Evolutionary conservation across 2,113 vertebrate species (phyloP).

Genomic region (Oreochromis aureus): DNA sequence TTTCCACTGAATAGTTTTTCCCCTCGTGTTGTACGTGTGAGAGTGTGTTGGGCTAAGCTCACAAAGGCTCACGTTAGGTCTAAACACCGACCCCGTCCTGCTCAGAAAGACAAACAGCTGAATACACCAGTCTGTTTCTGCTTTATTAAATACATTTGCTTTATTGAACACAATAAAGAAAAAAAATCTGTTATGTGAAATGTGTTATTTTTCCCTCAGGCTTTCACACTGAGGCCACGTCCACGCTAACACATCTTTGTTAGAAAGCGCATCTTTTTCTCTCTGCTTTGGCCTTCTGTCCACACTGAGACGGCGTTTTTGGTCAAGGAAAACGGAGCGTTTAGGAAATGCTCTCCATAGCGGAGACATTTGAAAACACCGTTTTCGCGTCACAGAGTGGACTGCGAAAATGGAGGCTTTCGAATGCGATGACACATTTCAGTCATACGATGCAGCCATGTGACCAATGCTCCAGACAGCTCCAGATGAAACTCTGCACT

Average conservation of each 20-base stretch:
- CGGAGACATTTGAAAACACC: background rate
- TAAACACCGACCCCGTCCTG: background rate
- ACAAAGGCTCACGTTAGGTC: rapidly evolving
- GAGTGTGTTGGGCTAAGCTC: background rate
- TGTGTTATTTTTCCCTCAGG: background rate
- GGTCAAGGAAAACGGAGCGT: too few relatives aligned
- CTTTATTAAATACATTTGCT: background rate
- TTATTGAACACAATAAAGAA: too few relatives aligned
- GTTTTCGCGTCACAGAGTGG: rapidly evolving
- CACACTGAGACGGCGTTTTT: rapidly evolving
- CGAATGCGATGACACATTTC: background rate
- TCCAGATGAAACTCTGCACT: background rate
- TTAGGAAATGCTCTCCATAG: background rate
- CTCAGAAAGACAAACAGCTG: background rate
- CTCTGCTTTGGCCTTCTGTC: background rate
- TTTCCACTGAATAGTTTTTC: rapidly evolving
- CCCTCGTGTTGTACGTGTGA: background rate
- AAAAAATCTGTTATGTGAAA: background rate
- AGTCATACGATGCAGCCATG: background rate
- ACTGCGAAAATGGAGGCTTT: background rate
- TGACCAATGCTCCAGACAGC: background rate
- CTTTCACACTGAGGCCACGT: background rate
- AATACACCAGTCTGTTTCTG: background rate
- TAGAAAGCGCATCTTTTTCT: background rate
- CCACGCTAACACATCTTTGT: background rate